Base-by-base conservation (phyloP, 2,888 invertebrate genomes). In the Athalia rosae region DNA sequence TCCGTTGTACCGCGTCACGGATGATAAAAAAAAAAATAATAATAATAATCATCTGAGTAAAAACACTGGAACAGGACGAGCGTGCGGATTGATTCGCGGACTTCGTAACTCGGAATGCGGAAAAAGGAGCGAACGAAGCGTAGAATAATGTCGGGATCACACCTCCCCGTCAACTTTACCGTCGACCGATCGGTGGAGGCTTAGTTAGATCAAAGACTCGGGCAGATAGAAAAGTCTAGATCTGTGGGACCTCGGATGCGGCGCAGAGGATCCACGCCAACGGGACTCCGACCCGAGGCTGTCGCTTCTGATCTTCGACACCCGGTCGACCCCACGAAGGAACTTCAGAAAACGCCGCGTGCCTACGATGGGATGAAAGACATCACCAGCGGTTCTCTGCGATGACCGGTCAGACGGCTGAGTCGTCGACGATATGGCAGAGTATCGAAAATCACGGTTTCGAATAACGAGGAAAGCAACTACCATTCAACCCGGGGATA, bases 231-330 rank as follows among this genome's bases (percentile, higher is more conserved):
- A 28, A 28, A 71, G 71, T 15, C 58, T 56, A 71, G 47, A 71
- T 71, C 58, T 53, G 53, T 71, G 71, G 58, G 71, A 71, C 71
- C 71, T 71, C 45, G 9, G 71, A 71, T 71, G 71, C 58, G 56
- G 71, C 71, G 69, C 69, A 43, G 69, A 48, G 53, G 56, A 53
- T 28, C 7, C 58, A 43, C 9, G 45, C 45, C 71, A 71, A 71
- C 71, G 71, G 71, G 71, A 71, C 71, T 56, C 56, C 71, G 71
- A 71, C 71, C 71, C 71, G 58, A 13, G 58, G 71, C 56, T 71
- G 71, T 71, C 71, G 71, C 50, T 71, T 71, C 71, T 56, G 71
- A 71, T 56, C 71, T 71, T 15, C 71, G 71, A 71, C 71, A 71
- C 56, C 50, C n/a, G 56, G 71, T 7, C 58, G 71, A 58, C 71